Evolutionary conservation across 2,113 vertebrate species (phyloP).

Genomic region (Prionailurus bengalensis): DNA sequence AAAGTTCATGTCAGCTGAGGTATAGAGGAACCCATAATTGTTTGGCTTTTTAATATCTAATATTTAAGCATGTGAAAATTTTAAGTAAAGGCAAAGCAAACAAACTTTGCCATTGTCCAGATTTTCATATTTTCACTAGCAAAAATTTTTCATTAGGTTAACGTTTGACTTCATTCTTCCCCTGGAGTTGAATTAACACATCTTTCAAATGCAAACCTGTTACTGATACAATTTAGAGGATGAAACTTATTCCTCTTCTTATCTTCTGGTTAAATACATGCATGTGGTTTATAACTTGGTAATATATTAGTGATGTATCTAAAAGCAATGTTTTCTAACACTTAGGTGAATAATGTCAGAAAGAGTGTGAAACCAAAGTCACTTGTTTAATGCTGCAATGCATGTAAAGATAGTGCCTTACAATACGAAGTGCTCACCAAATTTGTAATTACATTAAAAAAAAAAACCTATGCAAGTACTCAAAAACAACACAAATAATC

Average conservation of each 20-base stretch:
- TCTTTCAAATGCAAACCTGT: constrained; percentile 5
- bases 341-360: neutral
- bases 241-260: constrained; percentile 15
- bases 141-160: neutral
- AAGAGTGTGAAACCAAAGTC: neutral
- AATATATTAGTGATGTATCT: neutral
- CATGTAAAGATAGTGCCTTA: neutral
- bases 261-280: neutral
- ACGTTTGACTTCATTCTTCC: neutral
- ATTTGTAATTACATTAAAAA: neutral
- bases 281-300: neutral
- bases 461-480: neutral
- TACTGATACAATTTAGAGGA: neutral
- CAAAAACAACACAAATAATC: neutral
- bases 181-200: neutral
- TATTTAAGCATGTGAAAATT: neutral
- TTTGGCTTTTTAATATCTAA: neutral
- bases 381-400: neutral
- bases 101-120: neutral
- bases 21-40: neutral
- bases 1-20: neutral
- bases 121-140: neutral
- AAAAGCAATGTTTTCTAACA: constrained; percentile 34
- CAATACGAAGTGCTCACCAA: neutral
- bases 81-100: neutral